A percentile compares a stretch with the other conserved stretches of the same genome.
Conservation (phyloP, 2,113 vertebrate genomes). For the Pristiophorus japonicus region DNA sequence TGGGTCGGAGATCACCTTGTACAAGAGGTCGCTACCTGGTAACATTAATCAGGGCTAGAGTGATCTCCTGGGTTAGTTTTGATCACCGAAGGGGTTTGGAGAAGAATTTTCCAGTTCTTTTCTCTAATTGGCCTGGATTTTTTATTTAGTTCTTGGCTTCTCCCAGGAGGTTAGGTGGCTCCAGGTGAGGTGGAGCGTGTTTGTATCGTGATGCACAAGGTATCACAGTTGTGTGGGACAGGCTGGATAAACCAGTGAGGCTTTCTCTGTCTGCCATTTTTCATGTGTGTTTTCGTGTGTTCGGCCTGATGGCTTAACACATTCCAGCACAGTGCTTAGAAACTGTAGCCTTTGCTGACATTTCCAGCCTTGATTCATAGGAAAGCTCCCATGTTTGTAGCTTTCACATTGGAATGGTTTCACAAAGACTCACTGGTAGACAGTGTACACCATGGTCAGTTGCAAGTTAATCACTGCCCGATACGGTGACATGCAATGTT, state of each 20-base stretch:
- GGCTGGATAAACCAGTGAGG: no score
- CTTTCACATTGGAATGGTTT: not conserved
- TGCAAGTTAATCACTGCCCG: not conserved
- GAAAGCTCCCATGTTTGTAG: not conserved
- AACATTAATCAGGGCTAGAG: not conserved
- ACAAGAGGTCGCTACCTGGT: no score
- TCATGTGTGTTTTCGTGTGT: no score
- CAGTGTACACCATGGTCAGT: not conserved
- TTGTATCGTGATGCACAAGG: no score
- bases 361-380: not conserved
- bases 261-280: no score
- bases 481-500: not conserved
- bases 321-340: not conserved
- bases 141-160: not conserved
- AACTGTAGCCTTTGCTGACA: not conserved
- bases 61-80: not conserved
- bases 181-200: no score
- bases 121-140: not conserved
- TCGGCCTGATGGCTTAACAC: not conserved
- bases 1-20: not conserved
- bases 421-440: not conserved
- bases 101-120: not conserved
- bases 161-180: no score
- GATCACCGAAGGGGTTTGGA: not conserved
- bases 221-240: no score